phyloP scores from a whole-genome alignment of 2,888 invertebrate genomes.

The Hermaeophaga mercurialis region DNA sequence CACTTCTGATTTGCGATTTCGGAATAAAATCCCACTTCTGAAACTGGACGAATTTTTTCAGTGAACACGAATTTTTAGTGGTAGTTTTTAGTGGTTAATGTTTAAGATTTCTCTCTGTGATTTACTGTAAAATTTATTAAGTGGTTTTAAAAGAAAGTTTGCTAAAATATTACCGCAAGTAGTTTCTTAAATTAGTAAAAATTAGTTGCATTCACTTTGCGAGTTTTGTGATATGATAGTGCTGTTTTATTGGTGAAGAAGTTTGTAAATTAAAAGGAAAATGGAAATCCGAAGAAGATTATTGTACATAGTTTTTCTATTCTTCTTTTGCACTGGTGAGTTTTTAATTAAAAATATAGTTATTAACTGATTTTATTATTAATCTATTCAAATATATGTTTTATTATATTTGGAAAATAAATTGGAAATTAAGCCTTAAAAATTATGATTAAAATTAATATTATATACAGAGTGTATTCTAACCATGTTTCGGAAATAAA shows the following conservation, averaged over 20 bases:
- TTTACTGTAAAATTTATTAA: slow-evolving; percentile 7
- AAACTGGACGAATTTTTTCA: neutral
- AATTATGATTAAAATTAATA: no score
- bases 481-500: no score
- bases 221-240: slow-evolving; percentile 27
- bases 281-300: slow-evolving; percentile 47
- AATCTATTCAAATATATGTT: no score
- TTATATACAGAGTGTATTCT: no score
- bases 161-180: neutral
- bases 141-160: slow-evolving; percentile 7
- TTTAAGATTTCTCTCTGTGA: slow-evolving; percentile 16
- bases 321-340: slow-evolving; percentile 47
- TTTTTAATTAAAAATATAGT: slow-evolving; percentile 17
- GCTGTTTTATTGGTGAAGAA: slow-evolving; percentile 30
- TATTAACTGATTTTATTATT: no score
- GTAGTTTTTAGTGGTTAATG: slow-evolving; percentile 6
- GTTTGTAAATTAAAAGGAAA: slow-evolving; percentile 10
- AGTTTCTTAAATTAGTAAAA: neutral
- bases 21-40: slow-evolving; percentile 7
- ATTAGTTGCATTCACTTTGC: slow-evolving; percentile 1
- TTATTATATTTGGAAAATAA: no score
- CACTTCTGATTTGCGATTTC: slow-evolving; percentile 8
- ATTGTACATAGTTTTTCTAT: slow-evolving; percentile 45
- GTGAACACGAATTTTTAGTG: slow-evolving; percentile 10
- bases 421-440: no score